Conservation (phyloP, 2,888 invertebrate genomes). For the Parnassius smintheus region DNA sequence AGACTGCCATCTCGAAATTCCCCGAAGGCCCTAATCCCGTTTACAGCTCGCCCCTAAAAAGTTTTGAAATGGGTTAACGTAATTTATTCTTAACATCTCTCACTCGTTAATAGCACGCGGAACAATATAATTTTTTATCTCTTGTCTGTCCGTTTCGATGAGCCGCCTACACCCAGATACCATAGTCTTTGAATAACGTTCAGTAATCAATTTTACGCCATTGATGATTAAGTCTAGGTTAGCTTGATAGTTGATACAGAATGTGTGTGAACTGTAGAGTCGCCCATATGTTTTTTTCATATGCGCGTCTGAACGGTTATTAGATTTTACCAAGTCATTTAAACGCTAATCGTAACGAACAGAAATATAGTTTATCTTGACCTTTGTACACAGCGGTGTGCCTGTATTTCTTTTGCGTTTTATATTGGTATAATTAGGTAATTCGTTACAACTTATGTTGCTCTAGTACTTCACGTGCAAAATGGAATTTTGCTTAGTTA, state of each 20-base stretch:
- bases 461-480: too few species aligned
- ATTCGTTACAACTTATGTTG: too few species aligned
- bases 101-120: constrained; percentile 60
- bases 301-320: constrained; percentile 31
- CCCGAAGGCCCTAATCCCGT: constrained; percentile 46
- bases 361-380: constrained; percentile 12
- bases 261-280: constrained; percentile 14
- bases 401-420: neutral
- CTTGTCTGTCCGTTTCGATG: constrained; percentile 40
- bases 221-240: neutral
- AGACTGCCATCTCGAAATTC: constrained; percentile 38
- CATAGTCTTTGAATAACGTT: neutral
- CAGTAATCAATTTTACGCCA: neutral
- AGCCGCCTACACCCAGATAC: constrained; percentile 28
- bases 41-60: constrained; percentile 49
- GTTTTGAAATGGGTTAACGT: constrained; percentile 55
- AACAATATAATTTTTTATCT: constrained; percentile 47
- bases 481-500: too few species aligned
- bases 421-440: constrained; percentile 12
- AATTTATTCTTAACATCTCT: constrained; percentile 65
- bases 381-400: neutral
- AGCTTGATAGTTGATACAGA: neutral
- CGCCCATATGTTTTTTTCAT: constrained; percentile 25
- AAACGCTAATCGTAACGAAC: constrained; percentile 20
- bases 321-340: constrained; percentile 29